These are phyloP conservation scores for Clarias batrachus DNA, from an alignment of 2,113 vertebrate species.

Conservation along the genomic window DNA sequence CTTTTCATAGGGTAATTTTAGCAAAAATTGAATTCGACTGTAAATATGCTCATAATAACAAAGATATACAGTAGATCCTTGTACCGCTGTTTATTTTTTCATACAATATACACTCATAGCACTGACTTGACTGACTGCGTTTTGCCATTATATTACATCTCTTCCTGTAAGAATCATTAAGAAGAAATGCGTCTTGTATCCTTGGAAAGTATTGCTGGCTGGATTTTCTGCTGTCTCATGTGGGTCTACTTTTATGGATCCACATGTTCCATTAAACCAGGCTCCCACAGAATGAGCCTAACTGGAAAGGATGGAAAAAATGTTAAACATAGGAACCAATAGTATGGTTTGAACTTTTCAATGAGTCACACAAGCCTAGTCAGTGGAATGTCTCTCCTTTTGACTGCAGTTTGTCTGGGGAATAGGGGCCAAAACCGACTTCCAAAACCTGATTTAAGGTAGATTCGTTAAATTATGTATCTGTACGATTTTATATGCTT, in stretches of 20 bases:
- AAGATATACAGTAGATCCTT: not conserved
- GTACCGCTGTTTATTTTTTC: not conserved
- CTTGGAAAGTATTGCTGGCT: constrained; percentile 29
- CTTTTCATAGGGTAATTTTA: not conserved
- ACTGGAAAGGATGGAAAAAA: constrained; percentile 41
- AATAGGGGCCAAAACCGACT: not conserved
- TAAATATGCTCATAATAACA: not conserved
- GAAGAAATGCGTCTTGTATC: constrained; percentile 22
- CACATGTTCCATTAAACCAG: constrained; percentile 42
- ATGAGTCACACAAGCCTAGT: constrained; percentile 16
- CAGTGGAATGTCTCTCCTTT: not conserved
- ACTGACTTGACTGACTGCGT: not conserved
- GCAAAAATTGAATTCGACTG: not conserved
- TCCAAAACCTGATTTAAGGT: not conserved
- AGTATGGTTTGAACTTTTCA: not conserved
- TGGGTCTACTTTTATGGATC: constrained; percentile 34
- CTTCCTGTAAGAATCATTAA: constrained; percentile 38
- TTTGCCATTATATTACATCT: constrained; percentile 7
- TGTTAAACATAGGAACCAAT: constrained; percentile 33
- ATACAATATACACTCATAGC: constrained; percentile 2
- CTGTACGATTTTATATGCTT: not conserved
- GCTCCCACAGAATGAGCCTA: constrained; percentile 24
- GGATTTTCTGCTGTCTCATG: constrained; percentile 41
- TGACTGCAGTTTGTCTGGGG: constrained; percentile 25
- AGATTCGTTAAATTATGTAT: not conserved